Conservation (phyloP, 2,888 invertebrate species). For the Podabrus alpinus region DNA sequence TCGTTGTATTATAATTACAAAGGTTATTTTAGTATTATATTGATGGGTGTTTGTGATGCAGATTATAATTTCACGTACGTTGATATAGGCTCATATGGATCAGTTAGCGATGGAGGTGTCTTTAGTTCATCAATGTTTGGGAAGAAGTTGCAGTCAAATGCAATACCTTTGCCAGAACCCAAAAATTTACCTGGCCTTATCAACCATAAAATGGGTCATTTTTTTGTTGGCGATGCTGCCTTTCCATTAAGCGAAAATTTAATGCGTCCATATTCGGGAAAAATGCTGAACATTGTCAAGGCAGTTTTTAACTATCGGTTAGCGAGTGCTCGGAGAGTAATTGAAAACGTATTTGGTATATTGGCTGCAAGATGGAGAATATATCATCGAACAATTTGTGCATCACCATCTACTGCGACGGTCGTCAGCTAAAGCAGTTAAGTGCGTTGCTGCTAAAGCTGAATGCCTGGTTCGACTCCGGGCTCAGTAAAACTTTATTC, state of each 20-base stretch:
- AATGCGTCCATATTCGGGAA: constrained; percentile 8
- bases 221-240: constrained; percentile 20
- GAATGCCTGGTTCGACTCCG: too few species aligned
- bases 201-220: constrained; percentile 6
- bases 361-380: constrained; percentile 29
- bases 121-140: constrained; percentile 22
- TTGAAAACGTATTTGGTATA: constrained; percentile 33
- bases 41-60: constrained; percentile 41
- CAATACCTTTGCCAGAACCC: neutral
- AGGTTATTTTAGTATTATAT: too few species aligned
- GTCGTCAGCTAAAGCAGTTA: too few species aligned
- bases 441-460: too few species aligned
- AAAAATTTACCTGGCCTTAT: constrained; percentile 1
- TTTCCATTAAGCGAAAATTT: constrained; percentile 12
- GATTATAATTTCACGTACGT: constrained; percentile 42
- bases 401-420: constrained; percentile 22
- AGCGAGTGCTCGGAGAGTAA: constrained; percentile 21
- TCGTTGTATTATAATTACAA: too few species aligned
- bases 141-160: neutral
- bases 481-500: too few species aligned
- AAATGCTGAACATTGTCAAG: constrained; percentile 12
- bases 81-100: constrained; percentile 43
- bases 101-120: constrained; percentile 43
- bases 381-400: constrained; percentile 23
- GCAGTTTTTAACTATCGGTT: constrained; percentile 28